These are phyloP conservation scores for Schizotus pectinicornis DNA, from an alignment of 2,888 invertebrate species.

Conservation along the genomic window DNA sequence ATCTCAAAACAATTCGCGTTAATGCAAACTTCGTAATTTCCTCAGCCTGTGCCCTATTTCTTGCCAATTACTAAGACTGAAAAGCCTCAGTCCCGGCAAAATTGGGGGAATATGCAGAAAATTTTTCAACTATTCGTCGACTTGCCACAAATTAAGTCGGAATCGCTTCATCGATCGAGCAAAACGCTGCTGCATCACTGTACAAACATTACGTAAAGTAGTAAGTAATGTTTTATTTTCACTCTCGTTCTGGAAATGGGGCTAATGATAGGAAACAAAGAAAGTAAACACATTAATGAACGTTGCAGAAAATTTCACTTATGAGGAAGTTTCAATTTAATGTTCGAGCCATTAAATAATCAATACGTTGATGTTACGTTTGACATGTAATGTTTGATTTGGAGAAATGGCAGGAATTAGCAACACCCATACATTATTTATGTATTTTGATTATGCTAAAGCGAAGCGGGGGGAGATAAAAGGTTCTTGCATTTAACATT, in stretches of 20 bases:
- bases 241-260: constrained; percentile 18
- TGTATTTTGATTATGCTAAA: no score
- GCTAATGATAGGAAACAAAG: constrained; percentile 25
- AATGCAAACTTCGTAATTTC: constrained; percentile 28
- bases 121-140: not conserved
- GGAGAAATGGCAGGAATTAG: no score
- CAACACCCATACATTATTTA: no score
- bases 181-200: no score
- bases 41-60: constrained; percentile 22
- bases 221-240: no score
- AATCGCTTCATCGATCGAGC: not conserved
- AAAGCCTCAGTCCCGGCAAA: no score
- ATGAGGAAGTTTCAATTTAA: constrained; percentile 9
- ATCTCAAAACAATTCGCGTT: constrained; percentile 32
- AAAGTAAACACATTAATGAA: constrained; percentile 32
- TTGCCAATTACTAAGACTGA: constrained; percentile 20
- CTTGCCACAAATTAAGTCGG: not conserved
- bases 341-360: constrained; percentile 5
- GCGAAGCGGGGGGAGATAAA: no score
- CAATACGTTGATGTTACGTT: not conserved
- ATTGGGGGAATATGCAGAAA: no score
- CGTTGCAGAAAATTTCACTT: constrained; percentile 19
- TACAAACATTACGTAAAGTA: no score
- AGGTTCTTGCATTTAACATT: no score
- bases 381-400: not conserved